Percentiles rank a stretch among this genome's conserved stretches.
These are phyloP conservation scores for Drosophila macrothrix DNA, from an alignment of 2,888 invertebrate species.

Conservation along the genomic window DNA sequence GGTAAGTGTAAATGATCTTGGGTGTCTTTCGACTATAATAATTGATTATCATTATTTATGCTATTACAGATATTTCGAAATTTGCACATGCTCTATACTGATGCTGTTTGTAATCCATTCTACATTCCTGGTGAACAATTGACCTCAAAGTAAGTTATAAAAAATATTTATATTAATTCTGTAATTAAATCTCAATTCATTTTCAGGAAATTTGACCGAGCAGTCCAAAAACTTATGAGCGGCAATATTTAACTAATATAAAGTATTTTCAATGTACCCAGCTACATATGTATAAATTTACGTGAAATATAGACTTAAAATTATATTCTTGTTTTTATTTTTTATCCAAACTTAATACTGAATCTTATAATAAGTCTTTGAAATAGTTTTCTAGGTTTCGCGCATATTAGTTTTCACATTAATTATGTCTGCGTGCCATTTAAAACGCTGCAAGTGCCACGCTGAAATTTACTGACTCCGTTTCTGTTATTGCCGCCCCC, in stretches of 20 bases:
- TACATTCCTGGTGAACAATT: constrained; percentile 96
- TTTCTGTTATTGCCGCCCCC: too few relatives aligned
- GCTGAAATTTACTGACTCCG: too few relatives aligned
- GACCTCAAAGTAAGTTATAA: constrained; percentile 90
- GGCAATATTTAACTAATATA: constrained; percentile 72
- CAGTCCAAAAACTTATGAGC: constrained; percentile 87
- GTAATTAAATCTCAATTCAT: constrained; percentile 18
- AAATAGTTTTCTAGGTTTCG: neutral
- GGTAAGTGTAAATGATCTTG: constrained; percentile 85
- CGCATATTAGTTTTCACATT: neutral
- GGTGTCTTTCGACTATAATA: neutral
- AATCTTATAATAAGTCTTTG: neutral
- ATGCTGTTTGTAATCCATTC: constrained; percentile 98
- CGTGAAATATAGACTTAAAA: constrained; percentile 2
- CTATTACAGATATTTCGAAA: constrained; percentile 91
- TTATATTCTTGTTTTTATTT: neutral
- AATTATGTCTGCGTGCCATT: neutral
- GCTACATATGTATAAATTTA: constrained; percentile 2
- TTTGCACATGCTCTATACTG: constrained; percentile 96
- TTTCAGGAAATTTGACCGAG: constrained; percentile 89
- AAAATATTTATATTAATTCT: neutral
- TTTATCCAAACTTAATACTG: neutral
- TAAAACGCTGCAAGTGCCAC: too few relatives aligned
- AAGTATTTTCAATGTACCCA: neutral
- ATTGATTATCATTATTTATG: constrained; percentile 34